These are phyloP conservation scores for Ecliptopera silaceata DNA, from an alignment of 2,888 invertebrate genomes.

Conservation along the genomic window DNA sequence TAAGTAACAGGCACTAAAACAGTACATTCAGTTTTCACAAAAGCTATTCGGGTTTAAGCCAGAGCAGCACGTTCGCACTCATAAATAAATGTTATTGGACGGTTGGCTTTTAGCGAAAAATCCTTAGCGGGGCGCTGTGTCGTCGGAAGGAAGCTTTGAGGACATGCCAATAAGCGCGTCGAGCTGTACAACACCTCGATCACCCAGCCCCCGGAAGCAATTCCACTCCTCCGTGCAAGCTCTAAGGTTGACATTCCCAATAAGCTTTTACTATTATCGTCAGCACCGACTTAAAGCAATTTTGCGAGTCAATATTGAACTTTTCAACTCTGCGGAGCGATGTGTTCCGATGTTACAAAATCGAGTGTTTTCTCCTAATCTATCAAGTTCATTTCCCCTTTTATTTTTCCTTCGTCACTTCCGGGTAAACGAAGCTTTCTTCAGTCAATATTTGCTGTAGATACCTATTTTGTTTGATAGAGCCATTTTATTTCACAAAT, in stretches of 20 bases:
- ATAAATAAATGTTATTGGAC: slow-evolving; percentile 46
- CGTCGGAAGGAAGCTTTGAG: slow-evolving; percentile 73
- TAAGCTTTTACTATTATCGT: slow-evolving; percentile 64
- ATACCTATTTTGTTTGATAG: not conserved
- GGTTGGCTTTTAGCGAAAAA: slow-evolving; percentile 59
- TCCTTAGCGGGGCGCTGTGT: slow-evolving; percentile 43
- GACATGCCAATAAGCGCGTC: slow-evolving; percentile 76
- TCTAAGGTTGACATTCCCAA: slow-evolving; percentile 71
- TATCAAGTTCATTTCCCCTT: slow-evolving; percentile 38
- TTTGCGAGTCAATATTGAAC: slow-evolving; percentile 79
- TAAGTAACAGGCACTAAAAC: slow-evolving; percentile 14
- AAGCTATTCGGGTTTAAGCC: slow-evolving; percentile 12
- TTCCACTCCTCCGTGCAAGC: slow-evolving; percentile 54
- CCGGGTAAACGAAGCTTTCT: slow-evolving; percentile 27
- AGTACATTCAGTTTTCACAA: slow-evolving; percentile 8
- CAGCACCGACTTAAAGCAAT: slow-evolving; percentile 77
- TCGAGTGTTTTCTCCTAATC: slow-evolving; percentile 45
- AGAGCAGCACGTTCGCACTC: slow-evolving; percentile 22
- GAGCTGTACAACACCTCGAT: slow-evolving; percentile 69
- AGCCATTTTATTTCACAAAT: slow-evolving; percentile 21
- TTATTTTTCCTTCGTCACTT: slow-evolving; percentile 37
- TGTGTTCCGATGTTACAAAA: slow-evolving; percentile 69
- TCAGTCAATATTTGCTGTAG: slow-evolving; percentile 29
- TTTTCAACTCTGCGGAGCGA: slow-evolving; percentile 70
- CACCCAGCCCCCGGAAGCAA: slow-evolving; percentile 57